Evolutionary conservation across 2,888 invertebrate genomes (phyloP).

Genomic region (Acholoe squamosa): DNA sequence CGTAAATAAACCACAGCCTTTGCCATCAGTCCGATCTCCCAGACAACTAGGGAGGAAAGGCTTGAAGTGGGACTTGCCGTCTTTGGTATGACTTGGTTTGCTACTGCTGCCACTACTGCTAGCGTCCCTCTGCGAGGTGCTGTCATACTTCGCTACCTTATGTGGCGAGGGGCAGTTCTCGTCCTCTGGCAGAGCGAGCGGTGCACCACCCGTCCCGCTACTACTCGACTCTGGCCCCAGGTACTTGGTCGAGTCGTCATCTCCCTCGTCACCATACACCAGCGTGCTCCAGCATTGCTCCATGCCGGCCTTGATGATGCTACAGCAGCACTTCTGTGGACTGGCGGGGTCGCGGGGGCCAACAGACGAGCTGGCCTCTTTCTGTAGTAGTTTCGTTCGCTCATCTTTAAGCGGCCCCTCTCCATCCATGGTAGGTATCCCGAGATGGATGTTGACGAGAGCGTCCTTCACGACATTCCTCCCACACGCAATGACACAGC

Average conservation of each 20-base stretch:
- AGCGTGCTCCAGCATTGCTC: slow-evolving; percentile 57
- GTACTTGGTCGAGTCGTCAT: slow-evolving; percentile 49
- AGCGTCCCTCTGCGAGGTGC: not conserved
- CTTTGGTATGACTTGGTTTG: not conserved
- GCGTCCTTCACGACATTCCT: slow-evolving; percentile 27
- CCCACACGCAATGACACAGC: slow-evolving; percentile 28
- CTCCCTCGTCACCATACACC: slow-evolving; percentile 10
- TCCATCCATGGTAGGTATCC: slow-evolving; percentile 60
- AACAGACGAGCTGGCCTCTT: slow-evolving; percentile 29
- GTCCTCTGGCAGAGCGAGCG: slow-evolving; percentile 43
- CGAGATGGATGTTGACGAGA: not conserved
- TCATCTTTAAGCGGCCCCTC: slow-evolving; percentile 59
- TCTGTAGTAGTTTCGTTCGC: slow-evolving; percentile 50
- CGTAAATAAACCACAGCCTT: slow-evolving; percentile 44
- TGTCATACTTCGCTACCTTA: slow-evolving; percentile 58
- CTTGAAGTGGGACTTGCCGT: slow-evolving; percentile 48
- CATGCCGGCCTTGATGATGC: slow-evolving; percentile 50
- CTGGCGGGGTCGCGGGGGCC: slow-evolving; percentile 45
- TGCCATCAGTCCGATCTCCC: slow-evolving; percentile 37
- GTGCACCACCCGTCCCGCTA: slow-evolving; percentile 30
- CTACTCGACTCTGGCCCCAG: slow-evolving; percentile 55
- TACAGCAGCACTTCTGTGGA: slow-evolving; percentile 46
- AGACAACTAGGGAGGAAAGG: slow-evolving; percentile 57
- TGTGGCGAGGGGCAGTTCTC: slow-evolving; percentile 47
- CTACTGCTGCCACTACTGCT: not conserved